Percentiles rank a stretch among this genome's conserved stretches.
Conservation (phyloP, 2,113 vertebrate species). For the Pollachius pollachius region DNA sequence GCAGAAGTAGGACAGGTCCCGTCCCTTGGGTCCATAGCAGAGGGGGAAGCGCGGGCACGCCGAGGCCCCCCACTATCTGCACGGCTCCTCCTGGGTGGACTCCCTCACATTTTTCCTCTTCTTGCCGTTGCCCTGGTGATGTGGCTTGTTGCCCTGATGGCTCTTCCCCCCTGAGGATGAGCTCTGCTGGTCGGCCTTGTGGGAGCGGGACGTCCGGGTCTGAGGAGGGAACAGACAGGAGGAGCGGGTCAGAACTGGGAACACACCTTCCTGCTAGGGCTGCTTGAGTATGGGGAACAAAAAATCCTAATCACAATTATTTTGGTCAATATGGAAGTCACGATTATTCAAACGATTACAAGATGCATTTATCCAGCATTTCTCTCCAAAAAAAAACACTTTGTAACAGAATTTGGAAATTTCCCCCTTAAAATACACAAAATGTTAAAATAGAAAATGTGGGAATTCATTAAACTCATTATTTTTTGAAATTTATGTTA, state of each 20-base stretch:
- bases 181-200: constrained; percentile 84
- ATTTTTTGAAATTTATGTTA: too few species aligned
- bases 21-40: constrained; percentile 44
- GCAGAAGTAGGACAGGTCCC: constrained; percentile 40
- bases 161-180: constrained; percentile 81
- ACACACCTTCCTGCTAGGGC: background rate
- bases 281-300: background rate
- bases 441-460: too few species aligned
- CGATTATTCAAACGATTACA: too few species aligned
- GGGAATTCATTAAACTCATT: too few species aligned
- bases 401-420: too few species aligned
- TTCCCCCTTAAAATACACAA: too few species aligned
- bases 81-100: constrained; percentile 84
- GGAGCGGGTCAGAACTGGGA: background rate
- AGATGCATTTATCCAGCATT: too few species aligned
- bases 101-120: constrained; percentile 96
- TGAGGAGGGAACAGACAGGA: constrained; percentile 50
- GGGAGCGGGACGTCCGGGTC: constrained; percentile 84
- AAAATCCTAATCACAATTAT: background rate
- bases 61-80: constrained; percentile 81
- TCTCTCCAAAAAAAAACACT: too few species aligned
- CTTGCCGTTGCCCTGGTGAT: constrained; percentile 89
- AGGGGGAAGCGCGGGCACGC: constrained; percentile 18
- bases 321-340: too few species aligned
- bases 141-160: constrained; percentile 85